phyloP scores from a whole-genome alignment of 2,113 vertebrate genomes.

The Furnarius figulus region DNA sequence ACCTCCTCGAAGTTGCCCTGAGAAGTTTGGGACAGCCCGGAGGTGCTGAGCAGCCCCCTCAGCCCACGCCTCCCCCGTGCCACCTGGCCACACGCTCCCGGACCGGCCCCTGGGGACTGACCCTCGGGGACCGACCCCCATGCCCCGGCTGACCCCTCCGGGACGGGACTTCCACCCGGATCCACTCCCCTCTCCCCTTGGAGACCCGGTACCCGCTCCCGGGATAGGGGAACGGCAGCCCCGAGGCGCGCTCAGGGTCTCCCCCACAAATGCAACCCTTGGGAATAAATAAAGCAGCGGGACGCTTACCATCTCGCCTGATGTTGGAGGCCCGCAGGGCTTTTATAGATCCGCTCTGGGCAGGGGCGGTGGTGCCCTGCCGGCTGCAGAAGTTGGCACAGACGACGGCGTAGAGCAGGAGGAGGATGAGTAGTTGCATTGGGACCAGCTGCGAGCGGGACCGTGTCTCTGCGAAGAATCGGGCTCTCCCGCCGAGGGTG shows the following conservation, averaged over 20 bases:
- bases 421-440: conserved; percentile 76
- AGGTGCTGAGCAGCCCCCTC: background rate
- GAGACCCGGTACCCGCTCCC: background rate
- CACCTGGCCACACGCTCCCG: background rate
- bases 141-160: no score
- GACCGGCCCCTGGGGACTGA: background rate
- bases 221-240: background rate
- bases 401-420: conserved; percentile 66
- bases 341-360: conserved; percentile 77
- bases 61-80: background rate
- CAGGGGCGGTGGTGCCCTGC: conserved; percentile 67
- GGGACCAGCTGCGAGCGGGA: conserved; percentile 44
- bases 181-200: background rate
- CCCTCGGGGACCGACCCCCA: background rate
- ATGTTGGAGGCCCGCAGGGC: conserved; percentile 74
- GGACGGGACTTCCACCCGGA: background rate
- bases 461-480: background rate
- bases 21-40: background rate
- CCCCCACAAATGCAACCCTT: background rate
- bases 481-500: background rate
- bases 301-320: conserved; percentile 79
- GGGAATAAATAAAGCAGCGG: background rate
- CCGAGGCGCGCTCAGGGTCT: background rate
- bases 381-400: conserved; percentile 74
- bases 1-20: background rate